These are phyloP conservation scores for Papilio helenus DNA, from an alignment of 1,140 invertebrate species.

Conservation along the genomic window DNA sequence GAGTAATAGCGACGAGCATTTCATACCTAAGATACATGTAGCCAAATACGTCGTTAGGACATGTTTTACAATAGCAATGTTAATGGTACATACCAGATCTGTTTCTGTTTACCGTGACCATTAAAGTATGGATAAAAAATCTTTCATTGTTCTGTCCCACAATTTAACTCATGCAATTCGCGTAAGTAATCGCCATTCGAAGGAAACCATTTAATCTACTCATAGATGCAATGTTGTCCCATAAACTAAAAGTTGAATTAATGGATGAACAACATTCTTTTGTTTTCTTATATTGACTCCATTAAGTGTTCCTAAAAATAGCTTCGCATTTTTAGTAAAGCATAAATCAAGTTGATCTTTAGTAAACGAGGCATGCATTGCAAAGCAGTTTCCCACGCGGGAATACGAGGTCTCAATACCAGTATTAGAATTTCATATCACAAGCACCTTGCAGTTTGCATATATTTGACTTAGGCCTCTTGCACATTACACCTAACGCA, in stretches of 20 bases:
- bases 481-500: background rate
- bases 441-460: constrained; percentile 18
- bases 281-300: no score
- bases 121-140: constrained; percentile 47
- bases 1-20: background rate
- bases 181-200: constrained; percentile 45
- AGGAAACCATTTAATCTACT: constrained; percentile 51
- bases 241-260: background rate
- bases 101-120: constrained; percentile 46
- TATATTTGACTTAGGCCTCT: constrained; percentile 1
- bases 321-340: background rate
- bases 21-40: constrained; percentile 2
- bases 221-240: constrained; percentile 46
- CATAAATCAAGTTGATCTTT: background rate
- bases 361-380: background rate
- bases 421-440: constrained; percentile 29
- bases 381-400: constrained; percentile 6
- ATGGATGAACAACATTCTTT: background rate
- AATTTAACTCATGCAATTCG: constrained; percentile 44
- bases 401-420: constrained; percentile 5
- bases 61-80: constrained; percentile 14
- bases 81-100: constrained; percentile 41
- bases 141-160: constrained; percentile 42
- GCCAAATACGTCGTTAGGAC: constrained; percentile 29
- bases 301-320: background rate